Evolutionary conservation across 2,113 vertebrate species (phyloP).

Genomic region (Mohoua ochrocephala): DNA sequence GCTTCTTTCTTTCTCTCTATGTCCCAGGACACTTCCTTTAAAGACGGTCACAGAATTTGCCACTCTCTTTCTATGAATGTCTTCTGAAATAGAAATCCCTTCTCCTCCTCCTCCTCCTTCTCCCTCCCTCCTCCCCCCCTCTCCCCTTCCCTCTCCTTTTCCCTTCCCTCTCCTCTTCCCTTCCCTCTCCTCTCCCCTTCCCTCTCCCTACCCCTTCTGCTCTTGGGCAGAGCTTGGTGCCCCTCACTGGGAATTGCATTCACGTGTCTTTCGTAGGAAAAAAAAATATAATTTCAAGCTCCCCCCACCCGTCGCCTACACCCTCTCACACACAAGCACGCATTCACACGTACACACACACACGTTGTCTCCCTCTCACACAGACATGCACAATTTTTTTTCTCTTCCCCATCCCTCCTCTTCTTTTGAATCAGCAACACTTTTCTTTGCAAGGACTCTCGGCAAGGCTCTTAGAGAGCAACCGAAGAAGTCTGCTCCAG

Average conservation of each 20-base stretch:
- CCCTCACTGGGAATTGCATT: neutral
- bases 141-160: neutral
- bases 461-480: slow-evolving; percentile 21
- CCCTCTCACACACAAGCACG: neutral
- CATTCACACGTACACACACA: neutral
- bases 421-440: neutral
- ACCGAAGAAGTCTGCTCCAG: slow-evolving; percentile 56
- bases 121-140: neutral
- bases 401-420: neutral
- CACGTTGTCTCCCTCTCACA: neutral
- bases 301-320: neutral
- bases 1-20: neutral
- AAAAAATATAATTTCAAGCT: neutral
- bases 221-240: neutral
- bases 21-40: slow-evolving; percentile 34
- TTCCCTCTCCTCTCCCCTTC: neutral
- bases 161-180: neutral
- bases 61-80: neutral
- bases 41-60: slow-evolving; percentile 18
- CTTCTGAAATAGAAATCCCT: neutral
- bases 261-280: neutral
- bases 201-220: neutral
- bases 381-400: neutral
- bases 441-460: neutral
- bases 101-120: neutral